A percentile compares a stretch with the other conserved stretches of the same genome.
Evolutionary conservation across 2,888 invertebrate species (phyloP).

Genomic region (Drosophila suboccidentalis): DNA sequence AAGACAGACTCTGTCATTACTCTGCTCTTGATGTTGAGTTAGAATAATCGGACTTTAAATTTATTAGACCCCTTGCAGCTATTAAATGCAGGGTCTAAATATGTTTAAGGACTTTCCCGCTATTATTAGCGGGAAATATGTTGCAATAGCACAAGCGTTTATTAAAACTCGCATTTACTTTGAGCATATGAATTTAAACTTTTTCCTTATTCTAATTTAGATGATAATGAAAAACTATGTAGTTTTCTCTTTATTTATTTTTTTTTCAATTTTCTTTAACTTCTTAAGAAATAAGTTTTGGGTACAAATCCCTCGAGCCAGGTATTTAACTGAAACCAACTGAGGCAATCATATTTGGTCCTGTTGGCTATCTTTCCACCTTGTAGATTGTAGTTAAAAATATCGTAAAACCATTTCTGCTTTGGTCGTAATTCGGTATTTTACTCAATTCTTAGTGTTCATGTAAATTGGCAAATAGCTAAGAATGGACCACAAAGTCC

Average conservation of each 20-base stretch:
- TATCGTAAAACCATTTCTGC: not conserved
- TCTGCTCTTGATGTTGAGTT: too few species aligned
- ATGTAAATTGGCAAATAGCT: conserved; percentile 10
- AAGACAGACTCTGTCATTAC: too few species aligned
- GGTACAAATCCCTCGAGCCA: not conserved
- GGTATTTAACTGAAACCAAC: not conserved
- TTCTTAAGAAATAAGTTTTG: not conserved
- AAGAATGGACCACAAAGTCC: conserved; percentile 5
- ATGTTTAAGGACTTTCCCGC: not conserved
- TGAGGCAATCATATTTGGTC: not conserved
- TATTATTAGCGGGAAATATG: conserved; percentile 3
- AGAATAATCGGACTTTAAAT: too few species aligned
- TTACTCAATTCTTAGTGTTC: conserved; percentile 6
- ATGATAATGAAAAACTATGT: too few species aligned
- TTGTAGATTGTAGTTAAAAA: not conserved
- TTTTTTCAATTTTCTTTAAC: too few species aligned
- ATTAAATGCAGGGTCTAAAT: not conserved
- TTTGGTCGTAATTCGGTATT: conserved; percentile 4
- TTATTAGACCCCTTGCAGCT: not conserved
- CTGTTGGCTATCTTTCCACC: not conserved
- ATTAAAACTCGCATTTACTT: not conserved
- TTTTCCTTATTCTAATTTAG: not conserved
- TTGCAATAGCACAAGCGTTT: too few species aligned
- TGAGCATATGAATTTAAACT: not conserved
- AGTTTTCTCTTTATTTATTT: too few species aligned